Evolutionary conservation across 2,113 vertebrate genomes (phyloP).

Genomic region (Dinomys branickii): DNA sequence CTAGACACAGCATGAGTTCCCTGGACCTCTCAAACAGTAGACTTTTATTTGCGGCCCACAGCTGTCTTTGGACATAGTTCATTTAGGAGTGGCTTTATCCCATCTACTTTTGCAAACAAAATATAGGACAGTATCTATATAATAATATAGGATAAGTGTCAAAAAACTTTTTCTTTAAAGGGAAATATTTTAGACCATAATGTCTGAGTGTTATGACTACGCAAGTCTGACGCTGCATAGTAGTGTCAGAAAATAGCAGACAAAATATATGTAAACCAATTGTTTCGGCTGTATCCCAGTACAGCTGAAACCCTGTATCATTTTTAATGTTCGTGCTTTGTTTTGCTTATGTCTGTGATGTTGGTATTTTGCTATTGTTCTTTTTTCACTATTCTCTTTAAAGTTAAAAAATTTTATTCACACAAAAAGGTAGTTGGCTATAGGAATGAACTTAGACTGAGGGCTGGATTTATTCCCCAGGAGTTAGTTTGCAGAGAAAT

Average conservation of each 20-base stretch:
- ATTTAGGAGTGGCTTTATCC: neutral
- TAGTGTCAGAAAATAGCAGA: neutral
- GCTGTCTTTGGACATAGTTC: neutral
- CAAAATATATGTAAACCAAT: neutral
- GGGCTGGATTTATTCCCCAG: neutral
- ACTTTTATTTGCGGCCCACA: neutral
- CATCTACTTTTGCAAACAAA: neutral
- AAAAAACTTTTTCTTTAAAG: neutral
- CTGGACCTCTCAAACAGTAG: neutral
- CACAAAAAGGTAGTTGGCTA: neutral
- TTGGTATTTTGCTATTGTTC: no score
- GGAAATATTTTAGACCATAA: neutral
- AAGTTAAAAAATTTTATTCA: constrained; percentile 32
- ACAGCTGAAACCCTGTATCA: no score
- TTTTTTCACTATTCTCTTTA: no score
- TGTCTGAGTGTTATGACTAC: neutral
- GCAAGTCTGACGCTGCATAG: neutral
- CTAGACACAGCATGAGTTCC: neutral
- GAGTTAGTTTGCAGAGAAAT: neutral
- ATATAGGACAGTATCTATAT: neutral
- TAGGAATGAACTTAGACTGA: neutral
- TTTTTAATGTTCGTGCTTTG: no score
- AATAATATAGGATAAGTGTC: neutral
- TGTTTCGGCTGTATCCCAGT: neutral
- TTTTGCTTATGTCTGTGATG: no score